Evolutionary conservation across 2,113 vertebrate genomes (phyloP).

Genomic region (Melanerpes formicivorus): DNA sequence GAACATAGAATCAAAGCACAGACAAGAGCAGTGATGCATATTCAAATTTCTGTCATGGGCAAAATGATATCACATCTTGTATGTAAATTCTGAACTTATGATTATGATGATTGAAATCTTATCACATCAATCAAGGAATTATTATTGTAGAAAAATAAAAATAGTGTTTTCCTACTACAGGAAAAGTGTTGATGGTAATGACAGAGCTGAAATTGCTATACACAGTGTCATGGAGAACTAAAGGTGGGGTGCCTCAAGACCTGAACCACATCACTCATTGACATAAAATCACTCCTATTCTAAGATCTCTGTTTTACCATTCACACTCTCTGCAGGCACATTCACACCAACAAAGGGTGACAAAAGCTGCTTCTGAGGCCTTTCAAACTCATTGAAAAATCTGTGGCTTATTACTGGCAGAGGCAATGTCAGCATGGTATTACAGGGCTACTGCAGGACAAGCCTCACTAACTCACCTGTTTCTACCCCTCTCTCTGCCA

Average conservation of each 20-base stretch:
- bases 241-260: background rate
- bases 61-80: background rate
- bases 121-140: background rate
- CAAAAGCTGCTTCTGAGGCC: background rate
- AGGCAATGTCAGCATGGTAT: background rate
- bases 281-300: background rate
- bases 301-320: background rate
- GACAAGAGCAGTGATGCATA: background rate
- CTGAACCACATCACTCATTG: background rate
- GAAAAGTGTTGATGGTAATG: background rate
- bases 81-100: background rate
- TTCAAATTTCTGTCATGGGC: background rate
- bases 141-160: background rate
- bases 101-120: background rate
- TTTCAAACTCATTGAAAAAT: background rate
- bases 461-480: background rate
- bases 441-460: background rate
- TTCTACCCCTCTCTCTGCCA: background rate
- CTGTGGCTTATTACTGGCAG: rapidly evolving
- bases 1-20: background rate
- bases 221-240: background rate
- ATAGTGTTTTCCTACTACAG: background rate
- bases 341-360: background rate
- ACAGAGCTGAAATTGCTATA: background rate
- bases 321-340: background rate